Conservation (phyloP, 2,888 invertebrate species). For the Allygus modestus region DNA sequence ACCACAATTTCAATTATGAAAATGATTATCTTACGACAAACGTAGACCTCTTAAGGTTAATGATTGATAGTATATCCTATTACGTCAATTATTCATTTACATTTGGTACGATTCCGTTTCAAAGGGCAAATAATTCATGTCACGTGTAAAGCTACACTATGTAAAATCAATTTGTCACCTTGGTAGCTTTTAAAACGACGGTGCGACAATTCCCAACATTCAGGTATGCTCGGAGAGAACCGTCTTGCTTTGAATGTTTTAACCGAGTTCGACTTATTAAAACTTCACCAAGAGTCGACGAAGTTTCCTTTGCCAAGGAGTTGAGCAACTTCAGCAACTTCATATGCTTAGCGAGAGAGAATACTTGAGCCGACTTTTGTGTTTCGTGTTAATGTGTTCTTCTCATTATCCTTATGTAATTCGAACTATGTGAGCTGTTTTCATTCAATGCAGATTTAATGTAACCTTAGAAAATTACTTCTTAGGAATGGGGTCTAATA, state of each 20-base stretch:
- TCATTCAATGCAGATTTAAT: not conserved
- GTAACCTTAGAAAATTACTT: too few relatives aligned
- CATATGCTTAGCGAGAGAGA: slow-evolving; percentile 32
- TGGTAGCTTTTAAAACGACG: not conserved
- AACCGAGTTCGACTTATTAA: slow-evolving; percentile 44
- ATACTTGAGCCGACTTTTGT: slow-evolving; percentile 27
- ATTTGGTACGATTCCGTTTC: too few relatives aligned
- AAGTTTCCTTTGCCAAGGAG: slow-evolving; percentile 28
- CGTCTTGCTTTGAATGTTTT: slow-evolving; percentile 31
- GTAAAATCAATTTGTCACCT: too few relatives aligned
- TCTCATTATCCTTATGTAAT: not conserved
- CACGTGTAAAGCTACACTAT: too few relatives aligned
- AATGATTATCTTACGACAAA: too few relatives aligned
- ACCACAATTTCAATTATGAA: too few relatives aligned
- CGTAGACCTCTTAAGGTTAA: too few relatives aligned
- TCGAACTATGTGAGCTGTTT: not conserved
- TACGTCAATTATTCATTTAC: too few relatives aligned
- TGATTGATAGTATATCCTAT: too few relatives aligned
- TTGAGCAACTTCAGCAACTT: slow-evolving; percentile 22
- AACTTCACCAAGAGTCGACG: slow-evolving; percentile 13
- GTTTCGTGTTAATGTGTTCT: slow-evolving; percentile 14
- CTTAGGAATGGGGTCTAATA: too few relatives aligned
- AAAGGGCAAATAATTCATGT: too few relatives aligned
- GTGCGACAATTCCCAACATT: not conserved
- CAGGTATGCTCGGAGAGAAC: not conserved